Evolutionary conservation across 2,113 vertebrate species (phyloP).

Genomic region (Athene noctua): DNA sequence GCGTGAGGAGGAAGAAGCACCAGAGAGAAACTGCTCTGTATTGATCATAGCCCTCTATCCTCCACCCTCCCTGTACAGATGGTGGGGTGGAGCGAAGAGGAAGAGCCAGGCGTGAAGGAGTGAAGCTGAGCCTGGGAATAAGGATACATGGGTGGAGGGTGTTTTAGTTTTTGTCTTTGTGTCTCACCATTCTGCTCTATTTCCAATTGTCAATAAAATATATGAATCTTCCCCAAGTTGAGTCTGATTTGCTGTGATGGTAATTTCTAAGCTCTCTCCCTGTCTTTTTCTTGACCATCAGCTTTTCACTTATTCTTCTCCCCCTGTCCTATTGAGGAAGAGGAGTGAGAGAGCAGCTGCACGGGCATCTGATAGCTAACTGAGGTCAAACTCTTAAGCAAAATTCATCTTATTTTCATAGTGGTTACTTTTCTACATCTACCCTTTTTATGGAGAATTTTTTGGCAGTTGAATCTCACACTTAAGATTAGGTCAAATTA

Average conservation of each 20-base stretch:
- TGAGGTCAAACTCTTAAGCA: background rate
- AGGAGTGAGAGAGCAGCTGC: background rate
- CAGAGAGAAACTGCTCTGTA: background rate
- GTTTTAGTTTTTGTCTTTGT: background rate
- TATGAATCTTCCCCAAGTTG: background rate
- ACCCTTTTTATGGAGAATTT: background rate
- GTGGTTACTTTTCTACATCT: background rate
- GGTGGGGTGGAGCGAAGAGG: too few species aligned
- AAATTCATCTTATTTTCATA: background rate
- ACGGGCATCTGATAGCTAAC: background rate
- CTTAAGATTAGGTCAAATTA: background rate
- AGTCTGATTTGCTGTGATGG: background rate
- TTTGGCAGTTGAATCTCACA: background rate
- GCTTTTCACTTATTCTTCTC: background rate
- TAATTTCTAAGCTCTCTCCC: background rate
- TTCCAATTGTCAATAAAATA: background rate
- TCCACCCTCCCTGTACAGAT: background rate
- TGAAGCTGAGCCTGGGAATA: background rate
- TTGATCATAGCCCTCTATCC: background rate
- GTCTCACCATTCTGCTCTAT: background rate
- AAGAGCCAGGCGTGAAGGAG: background rate
- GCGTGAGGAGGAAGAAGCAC: background rate
- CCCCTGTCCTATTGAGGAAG: background rate
- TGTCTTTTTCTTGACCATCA: background rate
- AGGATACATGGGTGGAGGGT: too few species aligned